Evolutionary conservation across 2,888 invertebrate genomes (phyloP), one percentile per base, ranked within the genome.

Genomic region (Tyria jacobaeae): DNA sequence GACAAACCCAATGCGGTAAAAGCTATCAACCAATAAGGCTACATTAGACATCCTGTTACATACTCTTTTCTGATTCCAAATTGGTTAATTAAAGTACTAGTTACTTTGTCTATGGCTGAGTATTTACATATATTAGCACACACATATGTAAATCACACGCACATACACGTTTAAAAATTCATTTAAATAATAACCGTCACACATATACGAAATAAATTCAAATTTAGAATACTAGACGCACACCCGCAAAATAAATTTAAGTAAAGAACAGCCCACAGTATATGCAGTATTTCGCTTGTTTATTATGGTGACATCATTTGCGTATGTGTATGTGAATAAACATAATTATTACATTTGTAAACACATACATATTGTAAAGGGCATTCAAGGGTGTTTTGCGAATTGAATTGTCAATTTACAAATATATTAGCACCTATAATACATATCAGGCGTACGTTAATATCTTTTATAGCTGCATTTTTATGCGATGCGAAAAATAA

Each of bases 1-100:
- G 65, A 74, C 60, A 50, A 62, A 57, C 74, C 66, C 81, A 80
- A 81, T 80, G 81, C 64, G 66, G 44, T 44, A 63, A 54, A 57
- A 75, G 71, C 66, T 48, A 44, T 66, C 64, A 35, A 68, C 86
- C 83, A 82, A 85, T 83, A 72, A 78, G 76, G 72, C 61, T 57
- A 35, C 60, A 60, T 60, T 59, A 47, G 10, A 65, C 74, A 82
- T 87, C 86, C 87, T 86, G 87, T 66, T 66, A 41, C 63, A 70
- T 64, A 71, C 65, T 71, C 80, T 73, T 76, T 78, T 66, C 58
- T 57, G 87, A 76, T 62, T 89, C 68, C 71, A 88, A 89, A 89
- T 89, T 71, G 82, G 71, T 82, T 84, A 73, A 88, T 89, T 89
- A 81, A 70, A 70, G 52, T 52, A 49, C 24, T 66, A 66, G 58